phyloP scores from a whole-genome alignment of 1,140 invertebrate species.

The Lordiphosa clarofinis region DNA sequence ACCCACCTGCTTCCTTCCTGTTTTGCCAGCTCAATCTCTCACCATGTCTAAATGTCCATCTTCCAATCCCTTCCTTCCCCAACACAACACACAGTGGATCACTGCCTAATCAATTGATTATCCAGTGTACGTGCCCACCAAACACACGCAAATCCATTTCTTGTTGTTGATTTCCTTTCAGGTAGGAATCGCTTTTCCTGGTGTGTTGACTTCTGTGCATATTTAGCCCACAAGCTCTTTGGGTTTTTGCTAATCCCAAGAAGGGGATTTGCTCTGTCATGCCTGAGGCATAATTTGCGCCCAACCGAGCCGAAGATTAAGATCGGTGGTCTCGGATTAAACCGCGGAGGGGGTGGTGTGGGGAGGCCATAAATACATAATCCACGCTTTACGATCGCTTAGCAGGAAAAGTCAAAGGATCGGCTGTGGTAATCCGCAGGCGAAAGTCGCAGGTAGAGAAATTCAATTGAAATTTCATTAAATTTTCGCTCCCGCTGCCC shows the following conservation, averaged over 20 bases:
- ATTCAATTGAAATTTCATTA: constrained; percentile 57
- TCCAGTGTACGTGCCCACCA: constrained; percentile 34
- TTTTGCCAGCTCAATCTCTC: no score
- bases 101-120: constrained; percentile 44
- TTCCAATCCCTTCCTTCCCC: no score
- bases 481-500: neutral
- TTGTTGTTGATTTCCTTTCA: constrained; percentile 18
- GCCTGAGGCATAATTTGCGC: constrained; percentile 29
- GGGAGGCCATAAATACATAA: constrained; percentile 67
- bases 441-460: constrained; percentile 27
- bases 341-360: constrained; percentile 26
- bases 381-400: constrained; percentile 73
- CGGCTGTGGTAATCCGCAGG: constrained; percentile 68
- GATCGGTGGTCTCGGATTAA: constrained; percentile 68
- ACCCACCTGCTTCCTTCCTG: no score
- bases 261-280: constrained; percentile 27
- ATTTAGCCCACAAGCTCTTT: constrained; percentile 2
- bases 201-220: neutral
- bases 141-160: constrained; percentile 20
- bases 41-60: no score
- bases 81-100: no score
- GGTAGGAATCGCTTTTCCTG: constrained; percentile 12
- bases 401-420: constrained; percentile 77
- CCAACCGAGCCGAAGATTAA: constrained; percentile 32
- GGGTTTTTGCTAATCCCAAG: constrained; percentile 43